Conservation (phyloP, 2,113 vertebrate species). For the Xenopus laevis region DNA sequence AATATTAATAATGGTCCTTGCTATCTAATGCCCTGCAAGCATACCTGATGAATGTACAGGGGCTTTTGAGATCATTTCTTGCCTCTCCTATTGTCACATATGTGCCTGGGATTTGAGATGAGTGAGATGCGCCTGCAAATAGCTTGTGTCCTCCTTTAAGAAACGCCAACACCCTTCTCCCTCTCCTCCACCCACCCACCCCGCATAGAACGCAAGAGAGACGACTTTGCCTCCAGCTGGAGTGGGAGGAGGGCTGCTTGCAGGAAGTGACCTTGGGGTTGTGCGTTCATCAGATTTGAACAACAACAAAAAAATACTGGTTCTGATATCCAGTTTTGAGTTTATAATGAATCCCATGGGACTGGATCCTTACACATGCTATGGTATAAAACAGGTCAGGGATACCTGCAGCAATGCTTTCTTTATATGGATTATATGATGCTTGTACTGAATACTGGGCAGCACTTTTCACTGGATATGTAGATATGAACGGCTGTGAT, state of each 20-base stretch:
- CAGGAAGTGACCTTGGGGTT: conserved; percentile 76
- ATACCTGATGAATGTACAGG: no score
- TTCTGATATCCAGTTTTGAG: no score
- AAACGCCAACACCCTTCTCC: conserved; percentile 45
- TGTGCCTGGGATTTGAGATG: neutral
- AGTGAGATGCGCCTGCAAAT: conserved; percentile 10
- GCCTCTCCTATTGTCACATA: neutral
- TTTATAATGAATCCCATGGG: no score
- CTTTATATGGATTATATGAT: no score
- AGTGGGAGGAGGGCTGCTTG: conserved; percentile 68
- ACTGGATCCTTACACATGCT: no score
- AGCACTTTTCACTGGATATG: no score
- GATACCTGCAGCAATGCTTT: no score
- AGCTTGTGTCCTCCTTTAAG: conserved; percentile 26
- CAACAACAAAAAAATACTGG: conserved; percentile 59
- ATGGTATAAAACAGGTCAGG: no score
- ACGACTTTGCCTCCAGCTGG: conserved; percentile 65
- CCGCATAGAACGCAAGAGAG: conserved; percentile 12
- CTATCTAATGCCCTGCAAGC: no score
- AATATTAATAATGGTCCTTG: no score
- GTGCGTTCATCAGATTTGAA: conserved; percentile 73
- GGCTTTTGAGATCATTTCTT: neutral
- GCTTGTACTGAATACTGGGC: no score
- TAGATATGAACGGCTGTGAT: no score
- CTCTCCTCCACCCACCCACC: neutral